Base-by-base conservation (phyloP, 2,113 vertebrate species). In the Stomatorhinus ivindoensis region DNA sequence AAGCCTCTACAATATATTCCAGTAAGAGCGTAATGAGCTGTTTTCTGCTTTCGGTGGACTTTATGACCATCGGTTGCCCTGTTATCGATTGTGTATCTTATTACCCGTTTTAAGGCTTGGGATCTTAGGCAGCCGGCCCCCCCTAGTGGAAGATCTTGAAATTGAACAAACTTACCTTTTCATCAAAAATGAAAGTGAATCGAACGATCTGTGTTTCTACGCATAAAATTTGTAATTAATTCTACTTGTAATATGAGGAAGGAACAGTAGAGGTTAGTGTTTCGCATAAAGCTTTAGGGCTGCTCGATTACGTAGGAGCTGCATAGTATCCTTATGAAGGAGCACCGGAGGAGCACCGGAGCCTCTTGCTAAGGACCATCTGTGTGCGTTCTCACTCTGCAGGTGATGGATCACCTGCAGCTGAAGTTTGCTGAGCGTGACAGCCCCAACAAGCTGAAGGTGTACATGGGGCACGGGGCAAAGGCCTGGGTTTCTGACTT, bases 401-500 rank as follows among this genome's bases (percentile, higher is more conserved):
- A 99, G 98, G 98, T 99, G 31, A 83, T 95, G 7, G 93, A 92
- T 85, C 94, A 99, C 24, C 35, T 99, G 91, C 94, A 95, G 6
- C 95, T 96, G 92, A 97, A 95, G 90, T 99, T 99, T 94, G 94
- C 94, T 0, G 96, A 98, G 4, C 92, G 96, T 89, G 94, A 91
- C 35, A 98, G 95, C 58, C 98, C 98, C 17, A 99, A 99, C 94
- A 98, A 97, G 91, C 94, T 98, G 93, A 97, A 94, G 39, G 96
- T 97, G 1, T 92, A 93, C 86, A 95, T 98, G 94, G 95, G 96
- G 88, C 97, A 98, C 1, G 98, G 98, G 31, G 97, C 97, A 73
- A 99, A 96, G 89, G 97, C 98, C 88, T 99, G 98, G 98, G 97
- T 99, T 46, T 96, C 98, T 19, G 98, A 99, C 95, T 99, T 97